Percentiles rank a stretch among this genome's conserved stretches.
phyloP scores from a whole-genome alignment of 1,140 invertebrate genomes.

The Laodelphax striatellus region DNA sequence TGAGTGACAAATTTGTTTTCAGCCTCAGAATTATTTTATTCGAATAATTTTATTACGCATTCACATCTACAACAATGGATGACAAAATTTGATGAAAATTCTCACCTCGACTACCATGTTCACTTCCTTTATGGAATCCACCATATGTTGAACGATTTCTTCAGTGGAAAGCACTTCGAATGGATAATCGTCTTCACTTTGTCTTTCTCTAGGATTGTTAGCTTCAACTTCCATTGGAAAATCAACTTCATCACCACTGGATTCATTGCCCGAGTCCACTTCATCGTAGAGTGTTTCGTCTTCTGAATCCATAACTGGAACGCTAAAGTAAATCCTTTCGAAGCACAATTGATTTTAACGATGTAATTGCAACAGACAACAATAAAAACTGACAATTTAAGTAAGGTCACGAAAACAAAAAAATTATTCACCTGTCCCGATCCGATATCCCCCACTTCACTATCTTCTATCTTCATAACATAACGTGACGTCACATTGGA shows the following conservation, averaged over 20 bases:
- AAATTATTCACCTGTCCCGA: conserved; percentile 14
- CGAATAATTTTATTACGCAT: too few relatives aligned
- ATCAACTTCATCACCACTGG: conserved; percentile 81
- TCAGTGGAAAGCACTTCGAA: conserved; percentile 91
- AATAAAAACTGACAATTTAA: conserved; percentile 13
- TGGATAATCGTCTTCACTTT: conserved; percentile 81
- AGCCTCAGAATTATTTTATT: too few relatives aligned
- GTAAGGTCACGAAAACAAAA: conserved; percentile 12
- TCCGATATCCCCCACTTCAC: background rate
- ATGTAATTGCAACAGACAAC: background rate
- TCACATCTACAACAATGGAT: too few relatives aligned
- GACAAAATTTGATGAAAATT: too few relatives aligned
- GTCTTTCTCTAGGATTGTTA: conserved; percentile 58
- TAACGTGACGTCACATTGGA: conserved; percentile 9
- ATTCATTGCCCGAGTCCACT: conserved; percentile 84
- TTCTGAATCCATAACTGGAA: conserved; percentile 68
- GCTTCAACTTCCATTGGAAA: conserved; percentile 85
- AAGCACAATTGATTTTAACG: conserved; percentile 8
- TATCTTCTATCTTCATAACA: background rate
- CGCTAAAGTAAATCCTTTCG: background rate
- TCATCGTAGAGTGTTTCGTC: conserved; percentile 77
- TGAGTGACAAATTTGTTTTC: too few relatives aligned
- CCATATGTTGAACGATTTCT: conserved; percentile 94
- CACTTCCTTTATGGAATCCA: conserved; percentile 93
- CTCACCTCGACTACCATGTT: conserved; percentile 74